Conservation (phyloP, 1,140 invertebrate species). For the Zaprionus nigranus region DNA sequence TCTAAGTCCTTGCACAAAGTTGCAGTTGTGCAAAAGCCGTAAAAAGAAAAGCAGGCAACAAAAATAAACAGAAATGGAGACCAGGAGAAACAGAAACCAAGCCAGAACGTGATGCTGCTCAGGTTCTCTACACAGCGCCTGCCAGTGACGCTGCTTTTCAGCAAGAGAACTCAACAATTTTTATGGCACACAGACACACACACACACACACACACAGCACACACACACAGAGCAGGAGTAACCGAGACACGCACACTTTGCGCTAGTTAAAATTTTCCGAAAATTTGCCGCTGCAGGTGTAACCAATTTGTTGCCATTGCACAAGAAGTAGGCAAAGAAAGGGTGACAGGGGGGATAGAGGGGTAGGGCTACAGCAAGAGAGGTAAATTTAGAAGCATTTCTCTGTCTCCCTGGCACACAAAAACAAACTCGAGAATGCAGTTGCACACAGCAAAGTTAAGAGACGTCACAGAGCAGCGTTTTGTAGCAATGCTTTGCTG, state of each 20-base stretch:
- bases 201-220: constrained; percentile 1
- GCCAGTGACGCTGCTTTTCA: constrained; percentile 50
- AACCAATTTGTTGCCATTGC: constrained; percentile 54
- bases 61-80: constrained; percentile 45
- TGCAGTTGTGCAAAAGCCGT: constrained; percentile 73
- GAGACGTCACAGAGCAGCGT: constrained; percentile 19
- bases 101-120: constrained; percentile 34
- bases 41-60: constrained; percentile 42
- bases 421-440: constrained; percentile 35
- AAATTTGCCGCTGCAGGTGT: constrained; percentile 66
- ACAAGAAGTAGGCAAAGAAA: background rate
- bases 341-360: background rate
- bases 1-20: constrained; percentile 41
- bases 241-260: constrained; percentile 21
- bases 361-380: background rate
- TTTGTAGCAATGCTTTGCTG: background rate
- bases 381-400: background rate
- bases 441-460: constrained; percentile 30
- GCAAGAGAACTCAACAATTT: constrained; percentile 55
- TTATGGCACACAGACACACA: constrained; percentile 23
- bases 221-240: background rate
- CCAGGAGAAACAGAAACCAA: constrained; percentile 48
- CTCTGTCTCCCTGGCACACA: background rate
- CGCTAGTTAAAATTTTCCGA: constrained; percentile 69
- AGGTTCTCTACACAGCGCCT: background rate